Evolutionary conservation across 2,113 vertebrate genomes (phyloP), one percentile per base, ranked within the genome.

Genomic region (Bombycilla garrulus): DNA sequence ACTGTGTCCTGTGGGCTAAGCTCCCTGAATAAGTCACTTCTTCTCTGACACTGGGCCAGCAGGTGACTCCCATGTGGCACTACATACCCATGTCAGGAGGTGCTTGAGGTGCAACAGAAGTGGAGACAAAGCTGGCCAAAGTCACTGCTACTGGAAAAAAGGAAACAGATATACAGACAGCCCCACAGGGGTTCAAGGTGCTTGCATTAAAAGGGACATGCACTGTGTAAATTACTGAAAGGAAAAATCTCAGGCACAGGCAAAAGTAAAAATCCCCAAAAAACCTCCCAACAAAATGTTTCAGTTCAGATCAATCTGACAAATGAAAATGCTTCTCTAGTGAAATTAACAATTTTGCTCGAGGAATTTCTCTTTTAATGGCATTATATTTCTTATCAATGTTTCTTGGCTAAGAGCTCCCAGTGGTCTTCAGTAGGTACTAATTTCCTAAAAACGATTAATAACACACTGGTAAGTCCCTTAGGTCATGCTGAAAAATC

Each of bases 131-230:
- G 28, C 9, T 60, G 11, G 8, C 31, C 7, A 25, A 67, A 90
- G 9, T 51, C 23, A 13, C n/a, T n/a, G 40, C 2, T 15, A 15
- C 15, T 50, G 60, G 18, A 45, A 57, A 44, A 74, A 73, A 29
- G 5, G 9, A 79, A 7, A 54, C 15, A 36, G 1, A 7, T 5
- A 1, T 10, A 56, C 10, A 38, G 22, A 6, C 3, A 13, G 14
- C 23, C 5, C 11, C 16, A 14, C 15, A 65, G 15, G 3, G 60
- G 4, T 44, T 44, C 29, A 54, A 33, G 14, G 8, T 38, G 4
- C 10, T 74, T 79, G 5, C 12, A 71, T 76, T 67, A 15, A 86
- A 62, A 79, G 15, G 18, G 25, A 81, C 20, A 31, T n/a, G 9
- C 4, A 9, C 11, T 60, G 5, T 8, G 14, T 47, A 81, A 85